Base-by-base conservation (phyloP, 2,113 vertebrate genomes). In the Nematolebias whitei region DNA sequence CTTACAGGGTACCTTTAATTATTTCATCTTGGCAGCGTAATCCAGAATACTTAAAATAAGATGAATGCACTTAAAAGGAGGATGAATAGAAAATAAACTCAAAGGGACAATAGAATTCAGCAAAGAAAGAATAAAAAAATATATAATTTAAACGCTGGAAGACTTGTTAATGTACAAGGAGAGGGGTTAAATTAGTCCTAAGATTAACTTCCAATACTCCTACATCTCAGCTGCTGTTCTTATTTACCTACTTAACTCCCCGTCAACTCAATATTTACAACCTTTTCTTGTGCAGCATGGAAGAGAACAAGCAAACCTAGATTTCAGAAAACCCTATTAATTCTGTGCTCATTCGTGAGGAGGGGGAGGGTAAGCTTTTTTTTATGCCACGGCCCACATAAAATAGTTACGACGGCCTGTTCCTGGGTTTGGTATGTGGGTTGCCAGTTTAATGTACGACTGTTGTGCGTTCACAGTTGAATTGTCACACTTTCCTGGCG, bases 241-340 rank as follows among this genome's bases (percentile, higher is more conserved):
- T 43, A 47, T 64, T 57, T 45, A 71, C 50, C 49, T 55, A 29
- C 64, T 71, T 50, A 49, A 70, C 71, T 71, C 59, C 62, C 12
- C 52, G 49, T 68, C 50, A 65, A 65, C 73, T 74, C 23, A 9
- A 83, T 88, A 83, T 89, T 89, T 88, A 85, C 66, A 47, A 62
- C 55, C 82, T 77, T 49, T 22, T 79, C 26, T 48, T 29, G 60
- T 78, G 50, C 71, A 82, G 73, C 74, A 79, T 63, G 68, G 44
- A 63, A 67, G 24, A 49, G 72, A 57, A 55, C 71, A 63, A 22
- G 57, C 52, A 18, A 74, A 72, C 67, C 73, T 70, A 63, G 69
- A 83, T 85, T 78, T 69, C 15, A 61, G 57, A 76, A 76, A 73
- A 66, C 64, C 63, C 65, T 49, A 82, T 84, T 86, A 68, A 77